phyloP scores from a whole-genome alignment of 1,140 invertebrate genomes.

The Fopius arisanus region DNA sequence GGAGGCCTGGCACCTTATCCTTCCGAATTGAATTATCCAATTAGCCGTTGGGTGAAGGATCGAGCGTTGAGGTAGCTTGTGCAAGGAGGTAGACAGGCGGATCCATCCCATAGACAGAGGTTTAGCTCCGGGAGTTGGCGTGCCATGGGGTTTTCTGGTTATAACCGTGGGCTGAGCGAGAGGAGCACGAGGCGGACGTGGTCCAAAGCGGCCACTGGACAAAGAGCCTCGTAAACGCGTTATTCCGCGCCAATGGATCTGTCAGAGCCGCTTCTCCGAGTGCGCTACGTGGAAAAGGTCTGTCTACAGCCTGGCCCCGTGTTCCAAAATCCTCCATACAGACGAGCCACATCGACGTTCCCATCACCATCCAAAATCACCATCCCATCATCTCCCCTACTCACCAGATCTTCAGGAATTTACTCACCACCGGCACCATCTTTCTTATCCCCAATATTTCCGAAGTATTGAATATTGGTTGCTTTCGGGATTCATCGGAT shows the following conservation, averaged over 20 bases:
- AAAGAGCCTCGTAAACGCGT: slow-evolving; percentile 65
- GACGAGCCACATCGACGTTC: slow-evolving; percentile 32
- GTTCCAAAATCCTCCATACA: neutral
- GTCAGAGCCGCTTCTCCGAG: slow-evolving; percentile 61
- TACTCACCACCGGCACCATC: too few species aligned
- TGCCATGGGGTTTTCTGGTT: neutral
- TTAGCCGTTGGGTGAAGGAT: slow-evolving; percentile 32
- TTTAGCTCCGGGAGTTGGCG: neutral
- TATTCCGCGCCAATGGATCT: slow-evolving; percentile 66
- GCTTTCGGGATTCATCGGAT: too few species aligned
- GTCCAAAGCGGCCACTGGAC: slow-evolving; percentile 59
- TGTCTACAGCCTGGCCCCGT: slow-evolving; percentile 38
- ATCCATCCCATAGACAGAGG: neutral
- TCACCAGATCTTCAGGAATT: slow-evolving; percentile 8
- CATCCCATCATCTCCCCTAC: neutral
- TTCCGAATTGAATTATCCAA: slow-evolving; percentile 46
- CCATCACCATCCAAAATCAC: slow-evolving; percentile 42
- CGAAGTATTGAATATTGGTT: too few species aligned
- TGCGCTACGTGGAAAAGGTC: slow-evolving; percentile 54
- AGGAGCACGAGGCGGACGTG: slow-evolving; percentile 49
- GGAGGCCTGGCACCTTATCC: slow-evolving; percentile 11
- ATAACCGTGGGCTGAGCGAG: neutral
- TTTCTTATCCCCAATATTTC: too few species aligned
- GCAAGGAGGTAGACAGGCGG: slow-evolving; percentile 1
- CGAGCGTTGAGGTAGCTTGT: neutral